Conservation (phyloP, 2,113 vertebrate species). For the Piaya cayana region DNA sequence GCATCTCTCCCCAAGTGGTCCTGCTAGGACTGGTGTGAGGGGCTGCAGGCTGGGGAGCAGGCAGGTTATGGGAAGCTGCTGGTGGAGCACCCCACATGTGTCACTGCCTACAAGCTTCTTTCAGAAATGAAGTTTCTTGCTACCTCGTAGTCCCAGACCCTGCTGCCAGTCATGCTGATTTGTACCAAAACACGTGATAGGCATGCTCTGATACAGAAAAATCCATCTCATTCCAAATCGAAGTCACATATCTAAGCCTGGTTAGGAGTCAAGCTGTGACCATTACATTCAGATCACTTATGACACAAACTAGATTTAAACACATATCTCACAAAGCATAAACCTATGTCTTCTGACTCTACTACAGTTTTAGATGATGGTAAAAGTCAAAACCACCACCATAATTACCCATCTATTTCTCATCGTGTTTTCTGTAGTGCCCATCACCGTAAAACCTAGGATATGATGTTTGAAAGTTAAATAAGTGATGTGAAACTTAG, state of each 20-base stretch:
- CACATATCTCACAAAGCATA: neutral
- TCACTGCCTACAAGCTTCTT: neutral
- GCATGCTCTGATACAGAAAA: conserved; percentile 3
- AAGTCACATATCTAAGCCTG: neutral
- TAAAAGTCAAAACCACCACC: conserved; percentile 50
- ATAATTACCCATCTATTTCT: conserved; percentile 65
- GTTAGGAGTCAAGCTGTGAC: conserved; percentile 51
- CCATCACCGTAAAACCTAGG: conserved; percentile 26
- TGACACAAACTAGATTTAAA: conserved; percentile 58
- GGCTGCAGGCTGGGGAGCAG: neutral
- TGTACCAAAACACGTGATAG: neutral
- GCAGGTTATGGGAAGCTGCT: neutral
- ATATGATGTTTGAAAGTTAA: conserved; percentile 40
- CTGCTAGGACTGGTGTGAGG: rapidly evolving
- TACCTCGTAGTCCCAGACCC: neutral
- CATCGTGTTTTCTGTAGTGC: conserved; percentile 58
- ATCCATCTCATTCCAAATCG: neutral
- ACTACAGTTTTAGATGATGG: conserved; percentile 12
- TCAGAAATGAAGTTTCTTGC: neutral
- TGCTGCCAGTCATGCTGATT: neutral
- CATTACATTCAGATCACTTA: conserved; percentile 49
- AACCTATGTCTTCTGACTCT: conserved; percentile 31
- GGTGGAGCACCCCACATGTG: neutral
- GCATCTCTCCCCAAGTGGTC: neutral
- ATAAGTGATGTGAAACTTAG: conserved; percentile 41